Base-by-base conservation (phyloP, 2,113 vertebrate genomes). In the Crotalus helleri region DNA sequence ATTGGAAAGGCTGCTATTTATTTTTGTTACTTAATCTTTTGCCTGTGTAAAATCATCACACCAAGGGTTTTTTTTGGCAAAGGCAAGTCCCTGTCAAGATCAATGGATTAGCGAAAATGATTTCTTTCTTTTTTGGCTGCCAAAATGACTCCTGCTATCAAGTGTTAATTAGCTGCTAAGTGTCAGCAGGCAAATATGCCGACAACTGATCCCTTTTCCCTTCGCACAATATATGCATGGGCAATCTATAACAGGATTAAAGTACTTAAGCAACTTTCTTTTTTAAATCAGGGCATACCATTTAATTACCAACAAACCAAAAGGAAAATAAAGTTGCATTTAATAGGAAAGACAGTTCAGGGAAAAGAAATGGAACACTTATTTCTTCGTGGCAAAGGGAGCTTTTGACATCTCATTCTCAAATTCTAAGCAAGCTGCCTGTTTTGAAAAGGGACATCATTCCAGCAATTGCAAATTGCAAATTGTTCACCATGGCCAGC, bases 11-110 rank as follows among this genome's bases (percentile, higher is more conserved):
- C 58, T 3, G 81, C 26, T 39, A 55, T 85, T 93, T 94, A 74
- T 87, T 94, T 93, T 54, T 91, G 44, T 95, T 93, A 85, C 33
- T 81, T 94, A 93, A 57, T 91, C 86, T 94, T 95, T 95, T 74
- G 95, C 85, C 93, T 96, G 90, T 85, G 93, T 94, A 96, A 96
- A 85, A 93, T 88, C 88, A 90, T 59, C 21, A 85, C 88, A 49
- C 88, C 58, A 91, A 92, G 39, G 19, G 2, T 93, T 94, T 92
- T 39, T 44, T 93, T 88, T 92, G 24, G 58, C 86, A 92, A 89
- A 94, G 95, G 88, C 39, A 89, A 95, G 91, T 64, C 93, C 90
- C 58, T 92, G 59, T 94, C 33, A 74, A 93, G 51, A 64, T 5
- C n/a, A 39, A 92, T n/a, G 86, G 57, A 89, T 61, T 57, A 91